Conservation (phyloP, 2,888 invertebrate genomes). For the Drosophila neonasuta region DNA sequence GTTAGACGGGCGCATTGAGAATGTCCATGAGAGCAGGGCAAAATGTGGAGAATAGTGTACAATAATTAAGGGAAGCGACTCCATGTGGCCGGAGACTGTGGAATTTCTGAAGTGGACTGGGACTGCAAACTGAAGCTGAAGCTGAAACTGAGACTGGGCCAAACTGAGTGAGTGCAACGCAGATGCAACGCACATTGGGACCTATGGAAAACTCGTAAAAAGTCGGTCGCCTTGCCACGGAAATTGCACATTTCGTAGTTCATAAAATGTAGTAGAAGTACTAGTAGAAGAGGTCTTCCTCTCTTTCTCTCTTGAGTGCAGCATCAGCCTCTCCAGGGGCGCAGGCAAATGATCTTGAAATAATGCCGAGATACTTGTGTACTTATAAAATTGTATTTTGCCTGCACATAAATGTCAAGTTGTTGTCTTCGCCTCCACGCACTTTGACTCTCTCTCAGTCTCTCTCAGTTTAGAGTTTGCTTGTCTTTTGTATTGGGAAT, state of each 20-base stretch:
- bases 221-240: constrained; percentile 32
- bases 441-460: constrained; percentile 35
- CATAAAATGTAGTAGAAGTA: constrained; percentile 53
- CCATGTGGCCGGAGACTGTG: constrained; percentile 63
- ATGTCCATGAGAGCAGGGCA: constrained; percentile 28
- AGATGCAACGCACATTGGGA: constrained; percentile 72
- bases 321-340: constrained; percentile 39
- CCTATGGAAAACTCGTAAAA: constrained; percentile 70
- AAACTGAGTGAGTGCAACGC: constrained; percentile 35
- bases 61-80: constrained; percentile 56
- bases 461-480: not conserved
- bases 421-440: constrained; percentile 71
- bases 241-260: constrained; percentile 77
- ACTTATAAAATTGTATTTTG: constrained; percentile 59
- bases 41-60: constrained; percentile 18
- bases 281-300: constrained; percentile 26
- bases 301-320: constrained; percentile 41
- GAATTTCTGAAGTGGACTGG: constrained; percentile 71
- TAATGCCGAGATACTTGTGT: constrained; percentile 44
- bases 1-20: constrained; percentile 50
- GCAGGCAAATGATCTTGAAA: constrained; percentile 74
- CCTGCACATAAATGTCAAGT: constrained; percentile 75
- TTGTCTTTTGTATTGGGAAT: constrained; percentile 34
- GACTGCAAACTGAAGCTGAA: constrained; percentile 20
- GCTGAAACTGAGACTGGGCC: constrained; percentile 57